Evolutionary conservation across 2,797 vertebrate genomes (phyloP).

Genomic region (Natrix natrix): DNA sequence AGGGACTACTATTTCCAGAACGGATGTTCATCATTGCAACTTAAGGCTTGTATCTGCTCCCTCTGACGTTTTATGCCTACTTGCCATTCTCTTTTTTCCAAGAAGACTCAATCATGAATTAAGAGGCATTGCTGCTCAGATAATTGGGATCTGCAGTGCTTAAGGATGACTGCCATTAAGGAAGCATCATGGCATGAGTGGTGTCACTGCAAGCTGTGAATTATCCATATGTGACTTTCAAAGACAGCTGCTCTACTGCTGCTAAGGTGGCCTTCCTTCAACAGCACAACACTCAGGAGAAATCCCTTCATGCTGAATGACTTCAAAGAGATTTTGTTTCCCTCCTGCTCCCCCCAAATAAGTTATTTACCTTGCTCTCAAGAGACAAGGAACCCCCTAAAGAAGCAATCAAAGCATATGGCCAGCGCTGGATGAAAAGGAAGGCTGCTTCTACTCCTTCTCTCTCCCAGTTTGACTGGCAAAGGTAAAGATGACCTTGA

Average conservation of each 20-base stretch:
- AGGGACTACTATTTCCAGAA: conserved; percentile 40
- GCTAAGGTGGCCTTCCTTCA: conserved; percentile 39
- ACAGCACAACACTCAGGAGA: background rate
- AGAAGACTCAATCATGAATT: conserved; percentile 59
- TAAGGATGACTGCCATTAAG: conserved; percentile 65
- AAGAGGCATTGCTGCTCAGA: conserved; percentile 61
- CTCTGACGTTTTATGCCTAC: conserved; percentile 23
- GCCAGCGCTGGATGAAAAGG: background rate
- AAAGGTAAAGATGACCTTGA: background rate
- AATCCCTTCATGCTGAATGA: background rate
- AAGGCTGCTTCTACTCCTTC: background rate
- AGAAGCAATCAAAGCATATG: background rate
- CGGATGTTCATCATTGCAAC: conserved; percentile 46
- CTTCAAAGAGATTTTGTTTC: background rate
- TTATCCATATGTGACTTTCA: conserved; percentile 56
- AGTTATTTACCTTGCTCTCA: background rate
- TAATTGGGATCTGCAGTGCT: conserved; percentile 66
- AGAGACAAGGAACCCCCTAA: background rate
- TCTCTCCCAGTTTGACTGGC: background rate
- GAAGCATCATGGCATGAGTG: conserved; percentile 59
- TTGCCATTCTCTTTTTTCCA: conserved; percentile 45
- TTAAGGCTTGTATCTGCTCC: conserved; percentile 19
- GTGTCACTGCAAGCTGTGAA: conserved; percentile 52
- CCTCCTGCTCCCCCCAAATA: background rate
- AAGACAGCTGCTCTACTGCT: conserved; percentile 61